A percentile compares a stretch with the other conserved stretches of the same genome.
phyloP scores from a whole-genome alignment of 2,797 vertebrate species.

The Petrocephalus schoutedeni region DNA sequence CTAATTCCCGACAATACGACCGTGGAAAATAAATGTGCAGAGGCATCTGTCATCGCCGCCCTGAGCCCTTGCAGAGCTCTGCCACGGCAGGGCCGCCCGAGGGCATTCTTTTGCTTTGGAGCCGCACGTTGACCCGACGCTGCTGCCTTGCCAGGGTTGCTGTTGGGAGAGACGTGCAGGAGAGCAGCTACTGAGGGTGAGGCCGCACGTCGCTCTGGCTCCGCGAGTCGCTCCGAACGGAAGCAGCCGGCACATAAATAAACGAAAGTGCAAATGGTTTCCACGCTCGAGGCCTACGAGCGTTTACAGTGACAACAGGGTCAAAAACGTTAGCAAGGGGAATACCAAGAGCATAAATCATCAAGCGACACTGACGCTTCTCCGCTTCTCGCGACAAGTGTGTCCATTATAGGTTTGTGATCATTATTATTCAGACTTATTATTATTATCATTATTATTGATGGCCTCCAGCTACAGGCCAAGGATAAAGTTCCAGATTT shows the following conservation, averaged over 20 bases:
- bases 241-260: neutral
- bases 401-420: neutral
- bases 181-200: neutral
- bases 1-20: neutral
- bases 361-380: neutral
- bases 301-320: neutral
- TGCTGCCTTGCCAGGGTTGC: neutral
- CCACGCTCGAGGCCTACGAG: neutral
- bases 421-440: neutral
- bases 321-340: neutral
- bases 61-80: neutral
- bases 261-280: neutral
- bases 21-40: neutral
- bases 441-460: neutral
- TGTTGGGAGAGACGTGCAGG: neutral
- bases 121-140: neutral
- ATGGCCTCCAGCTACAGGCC: neutral
- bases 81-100: neutral
- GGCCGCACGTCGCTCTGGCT: neutral
- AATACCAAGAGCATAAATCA: neutral
- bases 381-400: neutral
- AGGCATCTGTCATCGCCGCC: neutral
- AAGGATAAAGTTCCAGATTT: neutral
- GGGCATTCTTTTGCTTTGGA: neutral
- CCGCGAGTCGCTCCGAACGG: neutral